Base-by-base conservation (phyloP, 2,797 vertebrate genomes). In the Pipistrellus nathusii region DNA sequence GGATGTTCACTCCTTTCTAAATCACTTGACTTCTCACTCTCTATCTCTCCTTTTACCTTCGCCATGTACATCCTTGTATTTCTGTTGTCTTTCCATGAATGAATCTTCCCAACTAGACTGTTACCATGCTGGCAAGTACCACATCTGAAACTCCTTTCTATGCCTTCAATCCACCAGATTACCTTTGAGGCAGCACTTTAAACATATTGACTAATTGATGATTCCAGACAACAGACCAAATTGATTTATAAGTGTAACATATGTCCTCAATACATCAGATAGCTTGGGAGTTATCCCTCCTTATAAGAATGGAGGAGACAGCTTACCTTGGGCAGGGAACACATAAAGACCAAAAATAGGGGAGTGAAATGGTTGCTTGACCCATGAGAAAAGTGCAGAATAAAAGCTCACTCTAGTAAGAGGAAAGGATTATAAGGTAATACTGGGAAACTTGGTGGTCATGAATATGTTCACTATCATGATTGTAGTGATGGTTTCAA, bases 11-110 rank as follows among this genome's bases (percentile, higher is more conserved):
- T 57, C 32, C 14, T 13, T n/a, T 87, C 30, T 18, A 12, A 35
- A 64, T 69, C 92, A 77, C 30, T 71, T 71, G 35, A 85, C 30
- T 48, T 44, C 17, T 82, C 73, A 76, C 46, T 81, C 5, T 94
- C 21, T 71, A 18, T 35, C 55, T 93, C 15, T 53, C 77, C 30
- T 84, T 77, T 84, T 76, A 66, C 23, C 51, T 76, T 89, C 82
- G 20, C 41, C 25, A 76, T 46, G 73, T 64, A 27, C 5, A 5
- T 20, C 41, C 32, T 73, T 84, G 13, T 53, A 69, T 66, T 93
- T 94, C 64, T 81, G 6, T 51, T 77, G 11, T 55, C 41, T 69
- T 86, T 92, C 73, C 46, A 77, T 88, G 55, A 94, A 76, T 73
- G 30, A 14, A 55, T 90, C 78, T 92, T 64, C 55, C 78, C 6